Evolutionary conservation across 2,797 vertebrate species (phyloP).

Genomic region (Gorsachius magnificus): DNA sequence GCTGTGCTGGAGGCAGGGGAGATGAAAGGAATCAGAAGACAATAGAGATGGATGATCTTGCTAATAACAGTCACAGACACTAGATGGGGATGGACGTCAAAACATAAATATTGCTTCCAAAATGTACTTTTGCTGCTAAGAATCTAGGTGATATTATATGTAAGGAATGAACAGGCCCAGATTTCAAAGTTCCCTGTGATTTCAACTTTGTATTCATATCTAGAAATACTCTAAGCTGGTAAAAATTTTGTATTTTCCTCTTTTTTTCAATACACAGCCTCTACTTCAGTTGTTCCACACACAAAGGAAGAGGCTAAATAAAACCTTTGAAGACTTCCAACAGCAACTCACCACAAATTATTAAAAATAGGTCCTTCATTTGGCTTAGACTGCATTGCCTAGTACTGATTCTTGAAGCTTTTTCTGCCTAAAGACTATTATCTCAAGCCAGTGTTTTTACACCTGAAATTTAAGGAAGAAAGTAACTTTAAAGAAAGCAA

Average conservation of each 20-base stretch:
- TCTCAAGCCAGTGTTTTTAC: neutral
- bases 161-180: neutral
- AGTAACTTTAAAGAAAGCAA: neutral
- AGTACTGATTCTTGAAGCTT: neutral
- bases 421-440: neutral
- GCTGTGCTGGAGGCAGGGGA: rapidly evolving
- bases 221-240: neutral
- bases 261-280: neutral
- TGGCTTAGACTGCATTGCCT: neutral
- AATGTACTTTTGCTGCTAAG: neutral
- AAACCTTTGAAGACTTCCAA: neutral
- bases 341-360: neutral
- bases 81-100: conserved; percentile 4
- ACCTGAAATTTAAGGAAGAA: neutral
- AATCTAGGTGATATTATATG: neutral
- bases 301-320: neutral
- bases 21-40: neutral
- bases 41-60: neutral
- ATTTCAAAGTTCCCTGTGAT: neutral
- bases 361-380: neutral
- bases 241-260: neutral
- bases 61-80: neutral
- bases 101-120: neutral
- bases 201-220: neutral
- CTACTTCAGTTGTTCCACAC: neutral